phyloP scores from a whole-genome alignment of 2,797 vertebrate genomes.

The Eurystomus glaucurus region DNA sequence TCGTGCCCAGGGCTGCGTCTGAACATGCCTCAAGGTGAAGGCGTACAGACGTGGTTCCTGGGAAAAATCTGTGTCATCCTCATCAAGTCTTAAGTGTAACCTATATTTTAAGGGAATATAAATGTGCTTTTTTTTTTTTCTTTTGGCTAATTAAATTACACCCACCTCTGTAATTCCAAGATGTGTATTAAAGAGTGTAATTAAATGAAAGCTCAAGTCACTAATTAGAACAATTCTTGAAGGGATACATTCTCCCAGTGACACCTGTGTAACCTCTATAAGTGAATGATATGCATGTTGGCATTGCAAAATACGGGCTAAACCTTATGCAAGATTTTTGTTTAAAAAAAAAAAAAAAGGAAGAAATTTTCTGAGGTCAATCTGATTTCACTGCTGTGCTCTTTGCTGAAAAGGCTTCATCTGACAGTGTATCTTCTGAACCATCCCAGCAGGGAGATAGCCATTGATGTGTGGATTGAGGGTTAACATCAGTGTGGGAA shows the following conservation, averaged over 20 bases:
- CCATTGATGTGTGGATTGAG: neutral
- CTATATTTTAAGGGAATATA: constrained; percentile 49
- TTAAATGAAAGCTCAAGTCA: constrained; percentile 68
- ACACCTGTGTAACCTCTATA: constrained; percentile 32
- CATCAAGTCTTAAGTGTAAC: neutral
- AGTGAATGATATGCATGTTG: neutral
- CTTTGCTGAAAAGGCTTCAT: neutral
- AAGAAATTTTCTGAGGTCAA: neutral
- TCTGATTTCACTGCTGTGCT: neutral
- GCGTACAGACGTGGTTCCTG: fast-evolving
- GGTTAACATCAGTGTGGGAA: neutral
- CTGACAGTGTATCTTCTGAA: neutral
- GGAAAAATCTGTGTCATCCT: constrained; percentile 3
- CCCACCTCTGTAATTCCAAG: constrained; percentile 66
- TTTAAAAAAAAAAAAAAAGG: neutral
- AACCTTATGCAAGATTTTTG: neutral
- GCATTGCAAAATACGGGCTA: neutral
- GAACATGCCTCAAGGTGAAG: neutral
- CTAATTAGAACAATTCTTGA: constrained; percentile 66
- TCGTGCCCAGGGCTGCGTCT: neutral
- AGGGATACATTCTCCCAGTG: constrained; percentile 51
- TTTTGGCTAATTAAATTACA: constrained; percentile 62
- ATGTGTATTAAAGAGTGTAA: constrained; percentile 67
- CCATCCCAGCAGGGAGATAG: neutral
- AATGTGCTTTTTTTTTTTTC: neutral